Evolutionary conservation across 2,797 vertebrate species (phyloP), one percentile per base, ranked within the genome.

Genomic region (Ptychobarbus kaznakovi): DNA sequence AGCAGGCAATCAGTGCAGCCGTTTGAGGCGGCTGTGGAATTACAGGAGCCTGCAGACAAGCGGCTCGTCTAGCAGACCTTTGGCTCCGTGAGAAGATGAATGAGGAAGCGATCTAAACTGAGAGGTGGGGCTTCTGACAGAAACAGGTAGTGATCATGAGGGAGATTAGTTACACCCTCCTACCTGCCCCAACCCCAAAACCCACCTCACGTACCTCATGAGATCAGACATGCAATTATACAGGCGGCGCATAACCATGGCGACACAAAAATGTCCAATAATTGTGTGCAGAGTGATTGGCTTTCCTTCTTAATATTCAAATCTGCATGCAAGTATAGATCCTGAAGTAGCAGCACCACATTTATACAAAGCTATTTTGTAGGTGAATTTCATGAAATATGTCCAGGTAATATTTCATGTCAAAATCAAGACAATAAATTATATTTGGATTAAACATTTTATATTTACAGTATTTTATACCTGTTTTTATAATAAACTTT

Each of bases 11-110:
- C 88, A 93, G 92, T 92, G 94, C 93, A 87, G 94, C 94, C 88
- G 92, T 90, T 87, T 92, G 92, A 93, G 93, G 91, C 87, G 90
- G 89, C 90, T 89, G 89, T 91, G 91, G 93, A 95, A 94, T 95
- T 94, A 94, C 92, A 93, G 93, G 93, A 84, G 93, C 91, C 89
- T 61, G 91, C 92, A 91, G 92, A 93, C 93, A 95, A 95, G 95
- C 94, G 91, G 94, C 92, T 93, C 92, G 91, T 94, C 92, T 91
- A 87, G 90, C 86, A 91, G 93, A 95, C 93, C 94, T 95, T 90
- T 94, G 91, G 89, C 91, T 88, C 80, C 7, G 68, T 70, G 89
- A 86, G 91, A 89, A 91, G 92, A 92, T 94, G 93, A 95, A 87
- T 88, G 82, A 86, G 78, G 80, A 88, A 88, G 72, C 66, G 80